A percentile compares a stretch with the other conserved stretches of the same genome.
phyloP scores from a whole-genome alignment of 1,140 invertebrate genomes.

The Carposina sasakii region DNA sequence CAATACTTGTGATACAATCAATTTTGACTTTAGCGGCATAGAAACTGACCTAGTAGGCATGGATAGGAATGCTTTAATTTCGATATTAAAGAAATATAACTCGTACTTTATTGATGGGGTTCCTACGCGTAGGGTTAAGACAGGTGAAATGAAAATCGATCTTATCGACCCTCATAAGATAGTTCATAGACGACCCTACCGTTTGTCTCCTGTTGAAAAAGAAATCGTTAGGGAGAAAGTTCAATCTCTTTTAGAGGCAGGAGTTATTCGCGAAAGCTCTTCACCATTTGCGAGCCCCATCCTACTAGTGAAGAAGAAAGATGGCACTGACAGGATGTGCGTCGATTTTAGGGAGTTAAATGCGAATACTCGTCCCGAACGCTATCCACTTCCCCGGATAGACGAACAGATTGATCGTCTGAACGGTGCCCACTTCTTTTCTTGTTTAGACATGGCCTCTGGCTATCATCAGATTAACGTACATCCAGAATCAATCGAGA shows the following conservation, averaged over 20 bases:
- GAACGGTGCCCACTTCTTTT: constrained; percentile 20
- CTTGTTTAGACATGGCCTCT: constrained; percentile 43
- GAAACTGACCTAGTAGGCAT: constrained; percentile 21
- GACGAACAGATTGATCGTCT: constrained; percentile 56
- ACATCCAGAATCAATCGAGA: constrained; percentile 16
- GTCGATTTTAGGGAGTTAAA: constrained; percentile 15
- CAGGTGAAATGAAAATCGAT: constrained; percentile 16
- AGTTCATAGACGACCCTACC: constrained; percentile 17
- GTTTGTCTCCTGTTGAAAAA: constrained; percentile 18
- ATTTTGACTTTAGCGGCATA: too few relatives aligned
- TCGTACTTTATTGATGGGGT: constrained; percentile 17
- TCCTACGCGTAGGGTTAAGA: constrained; percentile 14
- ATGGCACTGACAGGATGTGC: constrained; percentile 14
- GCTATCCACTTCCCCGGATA: constrained; percentile 68
- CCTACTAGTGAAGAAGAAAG: constrained; percentile 31
- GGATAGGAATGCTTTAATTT: constrained; percentile 14
- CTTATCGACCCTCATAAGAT: constrained; percentile 17
- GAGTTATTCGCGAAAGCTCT: constrained; percentile 15
- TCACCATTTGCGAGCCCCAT: constrained; percentile 32
- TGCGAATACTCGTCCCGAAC: constrained; percentile 45
- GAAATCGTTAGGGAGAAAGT: constrained; percentile 23
- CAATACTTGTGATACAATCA: constrained; percentile 9
- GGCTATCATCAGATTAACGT: constrained; percentile 61
- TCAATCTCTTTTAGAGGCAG: constrained; percentile 15
- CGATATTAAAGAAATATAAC: constrained; percentile 16